These are phyloP conservation scores for Blennius ocellaris DNA, from an alignment of 2,113 vertebrate genomes.

Conservation along the genomic window DNA sequence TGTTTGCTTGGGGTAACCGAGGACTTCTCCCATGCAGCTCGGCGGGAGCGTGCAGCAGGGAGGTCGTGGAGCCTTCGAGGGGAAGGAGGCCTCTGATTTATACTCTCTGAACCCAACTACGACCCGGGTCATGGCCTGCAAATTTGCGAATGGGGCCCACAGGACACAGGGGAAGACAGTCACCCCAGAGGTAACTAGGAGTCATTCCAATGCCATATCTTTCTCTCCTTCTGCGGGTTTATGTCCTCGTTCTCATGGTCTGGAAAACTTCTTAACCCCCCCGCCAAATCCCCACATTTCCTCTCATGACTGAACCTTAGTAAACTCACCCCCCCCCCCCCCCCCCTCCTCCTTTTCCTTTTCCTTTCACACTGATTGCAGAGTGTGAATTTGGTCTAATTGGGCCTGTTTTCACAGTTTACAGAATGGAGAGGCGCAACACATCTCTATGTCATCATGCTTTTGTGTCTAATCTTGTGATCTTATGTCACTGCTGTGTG, in stretches of 20 bases:
- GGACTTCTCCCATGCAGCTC: slow-evolving; percentile 31
- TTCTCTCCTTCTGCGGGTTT: slow-evolving; percentile 18
- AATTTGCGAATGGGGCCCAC: slow-evolving; percentile 52
- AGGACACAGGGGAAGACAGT: slow-evolving; percentile 25
- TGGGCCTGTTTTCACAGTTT: slow-evolving; percentile 23
- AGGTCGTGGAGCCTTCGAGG: slow-evolving; percentile 43
- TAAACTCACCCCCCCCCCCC: too few relatives aligned
- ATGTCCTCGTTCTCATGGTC: slow-evolving; percentile 34
- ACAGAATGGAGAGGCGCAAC: background rate
- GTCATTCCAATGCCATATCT: slow-evolving; percentile 45
- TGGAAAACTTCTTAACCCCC: background rate
- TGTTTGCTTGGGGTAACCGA: background rate
- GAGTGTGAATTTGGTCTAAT: slow-evolving; percentile 21
- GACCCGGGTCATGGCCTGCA: slow-evolving; percentile 31
- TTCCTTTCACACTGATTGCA: slow-evolving; percentile 34
- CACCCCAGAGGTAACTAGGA: slow-evolving; percentile 63
- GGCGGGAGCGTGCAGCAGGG: slow-evolving; percentile 56
- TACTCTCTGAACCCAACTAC: slow-evolving; percentile 34
- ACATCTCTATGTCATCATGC: background rate
- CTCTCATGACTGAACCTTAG: slow-evolving; percentile 41
- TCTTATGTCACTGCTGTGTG: too few relatives aligned
- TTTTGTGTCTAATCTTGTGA: too few relatives aligned
- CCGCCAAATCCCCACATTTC: slow-evolving; percentile 7
- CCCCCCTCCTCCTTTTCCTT: too few relatives aligned
- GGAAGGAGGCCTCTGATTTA: slow-evolving; percentile 55